A percentile compares a stretch with the other conserved stretches of the same genome.
These are phyloP conservation scores for Ormyrus nitidulus DNA, from an alignment of 2,888 invertebrate species.

Conservation along the genomic window DNA sequence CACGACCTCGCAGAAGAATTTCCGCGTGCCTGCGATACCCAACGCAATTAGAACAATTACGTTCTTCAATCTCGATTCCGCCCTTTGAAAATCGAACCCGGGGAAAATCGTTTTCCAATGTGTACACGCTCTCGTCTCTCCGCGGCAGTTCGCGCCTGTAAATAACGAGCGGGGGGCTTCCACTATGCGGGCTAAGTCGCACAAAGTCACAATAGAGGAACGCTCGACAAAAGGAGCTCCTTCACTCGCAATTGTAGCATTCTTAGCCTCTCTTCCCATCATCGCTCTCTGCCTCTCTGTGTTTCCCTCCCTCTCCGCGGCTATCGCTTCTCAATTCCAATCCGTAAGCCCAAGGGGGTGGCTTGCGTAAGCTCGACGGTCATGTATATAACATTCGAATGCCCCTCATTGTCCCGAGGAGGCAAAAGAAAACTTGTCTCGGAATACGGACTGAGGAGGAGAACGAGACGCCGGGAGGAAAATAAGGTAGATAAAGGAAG, in stretches of 20 bases:
- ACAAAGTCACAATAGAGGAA: constrained; percentile 30
- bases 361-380: constrained; percentile 30
- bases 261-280: constrained; percentile 7
- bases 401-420: constrained; percentile 30
- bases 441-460: not conserved
- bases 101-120: not conserved
- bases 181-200: not conserved
- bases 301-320: not conserved
- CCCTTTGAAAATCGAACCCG: not conserved
- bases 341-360: constrained; percentile 31
- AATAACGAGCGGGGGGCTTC: constrained; percentile 18
- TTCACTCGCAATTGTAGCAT: constrained; percentile 19
- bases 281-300: not conserved
- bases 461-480: no score
- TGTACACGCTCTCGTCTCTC: not conserved
- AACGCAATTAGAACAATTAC: constrained; percentile 7
- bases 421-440: constrained; percentile 15
- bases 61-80: not conserved
- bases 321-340: constrained; percentile 18
- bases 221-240: constrained; percentile 25
- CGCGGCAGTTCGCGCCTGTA: constrained; percentile 23
- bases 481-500: not conserved
- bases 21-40: not conserved
- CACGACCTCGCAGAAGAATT: no score
- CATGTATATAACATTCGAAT: constrained; percentile 32